Conservation (phyloP, 2,113 vertebrate species). For the Aleadryas rufinucha region DNA sequence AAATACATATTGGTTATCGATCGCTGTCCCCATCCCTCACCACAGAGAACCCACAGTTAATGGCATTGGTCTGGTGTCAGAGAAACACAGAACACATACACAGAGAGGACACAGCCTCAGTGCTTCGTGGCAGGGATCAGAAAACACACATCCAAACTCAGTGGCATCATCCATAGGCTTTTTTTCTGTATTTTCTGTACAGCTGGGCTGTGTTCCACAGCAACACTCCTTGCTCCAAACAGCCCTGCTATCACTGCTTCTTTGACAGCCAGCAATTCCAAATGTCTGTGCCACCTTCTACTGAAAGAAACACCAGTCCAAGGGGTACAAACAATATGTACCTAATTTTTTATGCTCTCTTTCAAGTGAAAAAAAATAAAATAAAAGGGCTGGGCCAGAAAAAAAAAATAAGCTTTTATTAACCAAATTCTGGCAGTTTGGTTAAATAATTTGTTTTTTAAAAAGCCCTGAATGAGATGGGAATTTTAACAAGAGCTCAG, state of each 20-base stretch:
- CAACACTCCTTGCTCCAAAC: neutral
- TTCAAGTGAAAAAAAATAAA: neutral
- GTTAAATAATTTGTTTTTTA: neutral
- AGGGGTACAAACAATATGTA: neutral
- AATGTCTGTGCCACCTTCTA: neutral
- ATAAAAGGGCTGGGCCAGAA: neutral
- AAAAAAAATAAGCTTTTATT: neutral
- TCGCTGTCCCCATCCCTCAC: neutral
- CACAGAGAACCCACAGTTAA: neutral
- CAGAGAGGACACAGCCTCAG: neutral
- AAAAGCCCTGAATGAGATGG: neutral
- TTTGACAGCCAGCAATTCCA: neutral
- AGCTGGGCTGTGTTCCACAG: neutral
- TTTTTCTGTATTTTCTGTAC: neutral
- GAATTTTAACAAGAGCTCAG: neutral
- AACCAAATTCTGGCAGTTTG: neutral
- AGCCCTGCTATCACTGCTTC: neutral
- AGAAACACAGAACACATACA: neutral
- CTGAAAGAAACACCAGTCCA: neutral
- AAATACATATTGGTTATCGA: constrained; percentile 50
- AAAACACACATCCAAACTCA: neutral
- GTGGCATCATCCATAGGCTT: neutral
- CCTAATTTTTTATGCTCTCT: rapidly evolving
- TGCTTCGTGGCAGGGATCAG: neutral
- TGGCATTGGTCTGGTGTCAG: neutral